Evolutionary conservation across 1,140 invertebrate species (phyloP), one percentile per base, ranked within the genome.

Genomic region (Drosophila paulistorum): DNA sequence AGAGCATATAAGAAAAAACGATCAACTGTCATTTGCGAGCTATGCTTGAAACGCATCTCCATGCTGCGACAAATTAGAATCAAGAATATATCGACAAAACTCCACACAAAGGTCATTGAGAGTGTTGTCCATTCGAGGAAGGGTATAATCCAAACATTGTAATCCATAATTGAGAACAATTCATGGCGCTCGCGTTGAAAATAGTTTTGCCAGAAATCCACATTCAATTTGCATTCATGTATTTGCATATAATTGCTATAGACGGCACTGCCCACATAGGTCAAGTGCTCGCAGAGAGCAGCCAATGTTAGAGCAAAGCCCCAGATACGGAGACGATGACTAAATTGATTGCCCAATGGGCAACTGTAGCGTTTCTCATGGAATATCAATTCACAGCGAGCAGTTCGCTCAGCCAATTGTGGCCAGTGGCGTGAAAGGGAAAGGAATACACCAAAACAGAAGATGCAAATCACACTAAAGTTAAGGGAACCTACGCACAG

Each of bases 81-180:
- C 4, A 95, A 91, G 26, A 95, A 95, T 1, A 95, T 79, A 72
- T 95, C 95, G 7, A 94, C 94, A 67, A 94, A 95, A 77, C 95
- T 95, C 95, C 95, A 95, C 0, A 94, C 93, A 37, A 95, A 94
- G 0, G 95, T 96, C 39, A 90, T 90, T 10, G 87, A 81, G 9
- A 91, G 45, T 0, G 84, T 90, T 37, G 91, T 86, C 90, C 90
- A 91, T 55, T 86, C 77, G 14, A 91, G 76, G 20, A 91, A 81
- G 2, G 85, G 72, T n/a, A 83, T 78, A 58, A 87, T 70, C 48
- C 74, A 72, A 33, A 62, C 5, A 10, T 63, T 66, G 17, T 80
- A 91, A 0, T 71, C 61, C 17, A 91, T 62, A 0, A 91, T 62
- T 0, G 77, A 62, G 14, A 91, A 91, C 0, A 91, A 69, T 37